Base-by-base conservation (phyloP, 2,888 invertebrate genomes). In the Platycheirus albimanus region DNA sequence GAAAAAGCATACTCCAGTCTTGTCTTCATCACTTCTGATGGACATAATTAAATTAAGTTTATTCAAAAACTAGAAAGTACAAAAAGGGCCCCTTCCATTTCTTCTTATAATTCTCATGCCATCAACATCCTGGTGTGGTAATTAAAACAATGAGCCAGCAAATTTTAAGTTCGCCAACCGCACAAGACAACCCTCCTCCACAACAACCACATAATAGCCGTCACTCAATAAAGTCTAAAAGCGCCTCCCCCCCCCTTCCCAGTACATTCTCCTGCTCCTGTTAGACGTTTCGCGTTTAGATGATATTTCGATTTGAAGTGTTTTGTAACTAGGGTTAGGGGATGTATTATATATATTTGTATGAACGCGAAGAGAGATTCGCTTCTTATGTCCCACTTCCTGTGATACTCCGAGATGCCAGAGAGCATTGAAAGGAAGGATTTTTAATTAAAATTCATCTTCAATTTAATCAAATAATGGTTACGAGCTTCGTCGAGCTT, bases 401-500 rank as follows among this genome's bases (percentile, higher is more conserved):
- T n/a, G n/a, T 49, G 49, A 13, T 13, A 3, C 19, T 58, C 49
- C 8, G 66, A 71, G 69, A 78, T 74, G 72, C 71, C 36, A 33
- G 7, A 58, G 38, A 20, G 47, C 43, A 66, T 30, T n/a, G 19
- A 10, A 38, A 15, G 19, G 83, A 86, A 87, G 87, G 87, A 88
- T 88, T 90, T 90, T 90, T 90, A 90, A 90, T 90, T 90, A 90
- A 90, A 90, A 90, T 90, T 90, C 89, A 90, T 90, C 89, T 90
- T 88, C 89, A 88, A 88, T 89, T 90, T 90, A 90, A 90, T 90
- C 90, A 90, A 90, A 90, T 90, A 88, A 90, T 88, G 88, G 86
- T 87, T 87, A 84, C 79, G 70, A 86, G 85, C 86, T 81, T 69
- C 83, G 78, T 64, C 83, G 78, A 51, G 86, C 87, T 89, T 90